phyloP scores from a whole-genome alignment of 2,888 invertebrate species.

The Pseudococcus longispinus region DNA sequence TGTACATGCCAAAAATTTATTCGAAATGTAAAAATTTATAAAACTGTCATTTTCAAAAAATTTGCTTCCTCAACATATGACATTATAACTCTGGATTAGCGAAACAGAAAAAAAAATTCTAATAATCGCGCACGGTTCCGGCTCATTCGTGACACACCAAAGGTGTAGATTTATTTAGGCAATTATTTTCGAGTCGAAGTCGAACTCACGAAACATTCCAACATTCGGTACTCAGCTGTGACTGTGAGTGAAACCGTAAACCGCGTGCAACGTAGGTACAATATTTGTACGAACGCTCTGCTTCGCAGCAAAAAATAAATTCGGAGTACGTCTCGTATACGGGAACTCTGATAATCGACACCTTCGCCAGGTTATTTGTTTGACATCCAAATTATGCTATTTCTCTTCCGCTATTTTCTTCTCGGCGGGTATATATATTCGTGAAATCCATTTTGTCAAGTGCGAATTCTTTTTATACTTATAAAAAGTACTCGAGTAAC shows the following conservation, averaged over 20 bases:
- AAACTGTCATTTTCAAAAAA: too few species aligned
- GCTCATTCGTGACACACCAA: slow-evolving; percentile 4
- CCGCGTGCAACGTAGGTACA: neutral
- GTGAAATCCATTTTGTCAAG: slow-evolving; percentile 16
- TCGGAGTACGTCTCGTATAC: neutral
- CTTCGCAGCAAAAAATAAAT: slow-evolving; percentile 9
- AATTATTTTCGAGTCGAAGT: slow-evolving; percentile 17
- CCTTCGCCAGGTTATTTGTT: slow-evolving; percentile 18
- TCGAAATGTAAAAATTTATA: too few species aligned
- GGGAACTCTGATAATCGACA: slow-evolving; percentile 10
- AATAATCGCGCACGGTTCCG: too few species aligned
- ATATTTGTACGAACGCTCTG: neutral
- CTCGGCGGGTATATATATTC: neutral
- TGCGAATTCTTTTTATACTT: slow-evolving; percentile 28
- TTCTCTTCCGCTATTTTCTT: slow-evolving; percentile 18
- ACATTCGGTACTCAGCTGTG: neutral
- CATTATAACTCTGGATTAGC: too few species aligned
- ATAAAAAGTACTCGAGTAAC: slow-evolving; percentile 33
- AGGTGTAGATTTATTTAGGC: neutral
- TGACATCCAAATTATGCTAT: neutral
- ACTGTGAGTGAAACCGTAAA: neutral
- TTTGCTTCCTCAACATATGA: too few species aligned
- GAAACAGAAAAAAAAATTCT: too few species aligned
- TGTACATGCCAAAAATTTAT: too few species aligned
- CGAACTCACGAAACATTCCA: neutral